Evolutionary conservation across 2,113 vertebrate genomes (phyloP), one percentile per base, ranked within the genome.

Genomic region (Carassius auratus): DNA sequence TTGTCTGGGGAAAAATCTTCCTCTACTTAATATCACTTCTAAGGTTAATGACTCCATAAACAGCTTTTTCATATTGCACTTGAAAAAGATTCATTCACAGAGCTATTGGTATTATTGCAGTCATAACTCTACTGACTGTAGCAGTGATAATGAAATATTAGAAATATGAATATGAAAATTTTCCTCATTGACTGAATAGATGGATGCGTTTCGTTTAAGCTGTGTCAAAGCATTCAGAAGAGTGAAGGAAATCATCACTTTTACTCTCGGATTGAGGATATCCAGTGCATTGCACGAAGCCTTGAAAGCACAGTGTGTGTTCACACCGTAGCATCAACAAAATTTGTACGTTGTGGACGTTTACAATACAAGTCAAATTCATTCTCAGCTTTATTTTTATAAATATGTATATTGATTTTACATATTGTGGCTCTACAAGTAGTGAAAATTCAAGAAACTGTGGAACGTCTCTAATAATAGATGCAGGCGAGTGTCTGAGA

Each of bases 31-130:
- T 95, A 95, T 95, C 92, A 94, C 95, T 96, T 96, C 95, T 95
- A 95, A 95, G 94, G 94, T 95, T 96, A 96, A 96, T 95, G 95
- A 95, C 95, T 96, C 96, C 95, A 95, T 96, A 96, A 96, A 95
- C 95, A 96, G 95, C 94, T 95, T 94, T 95, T 96, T 95, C 95
- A 96, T 95, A 97, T 96, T 96, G 96, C 95, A 93, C 94, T 95
- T 95, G 81, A 95, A 96, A 96, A 96, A 95, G 92, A 96, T 96
- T 95, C 95, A 96, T 96, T 96, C 95, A 95, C 94, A 94, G 94
- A 93, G 95, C 95, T 95, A 94, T 95, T 95, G 95, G 93, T 94
- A 96, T 96, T 96, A 97, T 97, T 97, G 95, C 95, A 94, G 90
- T 95, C 96, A 97, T 97, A 96, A 96, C 96, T 97, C 96, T 96